Evolutionary conservation across 2,113 vertebrate genomes (phyloP), one percentile per base, ranked within the genome.

Genomic region (Cephalopholis sonnerati): DNA sequence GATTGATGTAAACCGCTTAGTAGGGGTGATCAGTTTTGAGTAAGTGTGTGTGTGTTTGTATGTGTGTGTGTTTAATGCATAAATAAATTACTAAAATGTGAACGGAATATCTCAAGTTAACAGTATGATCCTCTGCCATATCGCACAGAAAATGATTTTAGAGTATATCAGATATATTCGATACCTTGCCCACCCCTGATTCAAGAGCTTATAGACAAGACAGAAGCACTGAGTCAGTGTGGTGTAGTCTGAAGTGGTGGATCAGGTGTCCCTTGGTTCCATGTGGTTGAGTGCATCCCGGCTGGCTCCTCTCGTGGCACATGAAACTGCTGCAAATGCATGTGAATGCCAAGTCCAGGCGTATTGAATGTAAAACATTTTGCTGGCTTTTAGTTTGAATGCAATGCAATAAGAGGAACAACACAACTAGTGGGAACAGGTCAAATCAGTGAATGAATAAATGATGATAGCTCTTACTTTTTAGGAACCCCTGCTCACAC

Each of bases 401-500:
- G 51, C 57, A 57, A 50, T 63, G 84, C 87, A 85, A 84, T 78
- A 81, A 87, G 18, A 72, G 67, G 59, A 79, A 81, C 59, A 89
- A 75, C 79, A 74, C 68, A 61, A 88, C 59, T 74, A 32, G 51
- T 76, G 57, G 76, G 86, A 77, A 86, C 65, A 51, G 70, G 89
- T 85, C 20, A 7, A 64, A 93, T 93, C 62, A 29, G 75, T 86
- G 78, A 85, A 89, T 89, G 39, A 93, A 91, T 91, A 87, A 89
- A 79, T 85, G 59, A 89, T 88, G 85, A 84, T 78, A 71, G 72
- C 58, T 62, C 61, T 77, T 84, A 82, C 79, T 82, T 83, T 85
- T 48, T 73, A 77, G 79, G 74, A 91, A 81, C 58, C 46, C 50
- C 36, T 15, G 27, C 18, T 54, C 24, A 36, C 27, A 25, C 41